Percentiles rank a stretch among this genome's conserved stretches.
phyloP scores from a whole-genome alignment of 2,888 invertebrate species.

The Ectropis crepuscularia region DNA sequence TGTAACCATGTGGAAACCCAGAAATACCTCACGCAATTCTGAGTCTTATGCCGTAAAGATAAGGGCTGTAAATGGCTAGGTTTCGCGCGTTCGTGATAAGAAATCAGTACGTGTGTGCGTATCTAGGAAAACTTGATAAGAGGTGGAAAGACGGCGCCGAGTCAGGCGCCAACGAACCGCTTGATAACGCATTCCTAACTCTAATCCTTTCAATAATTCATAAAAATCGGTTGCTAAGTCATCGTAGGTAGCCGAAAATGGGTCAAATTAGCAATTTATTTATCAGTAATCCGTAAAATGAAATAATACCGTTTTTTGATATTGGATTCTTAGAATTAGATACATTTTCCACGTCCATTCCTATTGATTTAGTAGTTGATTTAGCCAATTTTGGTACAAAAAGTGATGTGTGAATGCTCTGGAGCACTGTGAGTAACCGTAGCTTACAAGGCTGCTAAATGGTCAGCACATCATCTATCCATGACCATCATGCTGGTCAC shows the following conservation, averaged over 20 bases:
- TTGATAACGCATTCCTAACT: conserved; percentile 45
- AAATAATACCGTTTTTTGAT: not conserved
- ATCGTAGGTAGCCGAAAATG: conserved; percentile 12
- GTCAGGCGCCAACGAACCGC: conserved; percentile 44
- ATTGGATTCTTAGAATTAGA: no score
- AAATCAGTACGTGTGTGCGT: conserved; percentile 43
- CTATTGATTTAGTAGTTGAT: no score
- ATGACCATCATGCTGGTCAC: no score
- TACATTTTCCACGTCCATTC: no score
- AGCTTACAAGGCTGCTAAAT: no score
- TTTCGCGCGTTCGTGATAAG: conserved; percentile 42
- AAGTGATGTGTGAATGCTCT: no score
- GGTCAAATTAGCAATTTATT: conserved; percentile 12
- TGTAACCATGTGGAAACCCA: conserved; percentile 7
- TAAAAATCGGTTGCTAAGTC: conserved; percentile 17
- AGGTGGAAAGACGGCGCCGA: conserved; percentile 51
- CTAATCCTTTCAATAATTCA: conserved; percentile 47
- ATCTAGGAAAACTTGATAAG: conserved; percentile 64
- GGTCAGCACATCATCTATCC: no score
- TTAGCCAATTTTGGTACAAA: no score
- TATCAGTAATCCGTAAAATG: not conserved
- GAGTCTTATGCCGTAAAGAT: conserved; percentile 17
- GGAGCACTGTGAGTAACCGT: no score
- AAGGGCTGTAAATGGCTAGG: conserved; percentile 14
- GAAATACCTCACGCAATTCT: conserved; percentile 12